Base-by-base conservation (phyloP, 1,140 invertebrate genomes). In the Brachionus koreanus region DNA sequence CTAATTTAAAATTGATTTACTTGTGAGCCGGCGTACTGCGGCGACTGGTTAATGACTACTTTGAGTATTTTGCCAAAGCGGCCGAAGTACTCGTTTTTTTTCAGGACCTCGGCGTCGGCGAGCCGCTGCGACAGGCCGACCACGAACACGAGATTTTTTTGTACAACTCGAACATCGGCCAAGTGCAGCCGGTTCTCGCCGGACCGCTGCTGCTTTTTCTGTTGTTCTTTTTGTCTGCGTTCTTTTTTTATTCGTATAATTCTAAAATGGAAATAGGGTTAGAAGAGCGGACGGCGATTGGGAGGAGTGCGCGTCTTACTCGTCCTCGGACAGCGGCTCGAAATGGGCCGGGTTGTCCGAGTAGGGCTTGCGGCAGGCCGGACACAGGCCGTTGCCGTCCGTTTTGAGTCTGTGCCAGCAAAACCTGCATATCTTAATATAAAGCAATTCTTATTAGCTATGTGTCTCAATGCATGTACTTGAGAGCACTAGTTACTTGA, bases 11-110 rank as follows among this genome's bases (percentile, higher is more conserved):
- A n/a, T n/a, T n/a, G n/a, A 81, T 87, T 90, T 89, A 94, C 94
- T 91, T 95, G 94, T 88, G 94, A 93, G 85, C 95, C 95, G 85
- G 95, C 95, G 91, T 97, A 97, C 65, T 94, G 92, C 86, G 95
- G 96, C 90, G 94, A 96, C 88, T 96, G 95, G 90, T 98, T 98
- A 89, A 98, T 97, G 85, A 98, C 97, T 88, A 99, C 95, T 93
- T 99, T 99, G 89, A 97, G 94, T 88, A 99, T 98, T 91, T 98
- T 98, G 19, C 98, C 98, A 91, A 97, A 99, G 91, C 97, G 97
- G 82, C 97, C 97, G 92, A 99, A 99, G 92, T 98, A 99, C 89
- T 99, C 97, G 88, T 94, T 93, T 89, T 94, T 95, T 89, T 97
- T 98, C 83, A 98, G 91, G 84, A 94, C 92, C 90, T 98, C 96